phyloP scores from a whole-genome alignment of 2,888 invertebrate species.

The Phortica magna region DNA sequence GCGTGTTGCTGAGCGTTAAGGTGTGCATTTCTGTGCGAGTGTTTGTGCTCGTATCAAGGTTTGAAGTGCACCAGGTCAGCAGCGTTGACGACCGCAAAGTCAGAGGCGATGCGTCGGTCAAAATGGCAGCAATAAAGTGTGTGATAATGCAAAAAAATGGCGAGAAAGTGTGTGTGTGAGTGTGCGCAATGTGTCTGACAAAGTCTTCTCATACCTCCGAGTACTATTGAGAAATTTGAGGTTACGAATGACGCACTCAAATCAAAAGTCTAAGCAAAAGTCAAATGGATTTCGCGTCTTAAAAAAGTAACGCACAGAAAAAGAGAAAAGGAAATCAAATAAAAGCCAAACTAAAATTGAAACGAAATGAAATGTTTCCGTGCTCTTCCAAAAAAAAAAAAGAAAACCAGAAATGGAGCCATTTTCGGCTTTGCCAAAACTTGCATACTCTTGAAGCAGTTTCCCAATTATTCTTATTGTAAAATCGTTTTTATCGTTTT shows the following conservation, averaged over 20 bases:
- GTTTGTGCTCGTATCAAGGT: slow-evolving; percentile 32
- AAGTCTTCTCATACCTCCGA: background rate
- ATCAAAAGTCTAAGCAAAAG: slow-evolving; percentile 8
- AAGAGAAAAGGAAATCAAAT: too few species aligned
- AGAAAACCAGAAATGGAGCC: too few species aligned
- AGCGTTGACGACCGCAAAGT: background rate
- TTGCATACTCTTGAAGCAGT: too few species aligned
- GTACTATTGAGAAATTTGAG: slow-evolving; percentile 50
- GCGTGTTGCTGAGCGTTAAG: background rate
- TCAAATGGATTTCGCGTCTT: background rate
- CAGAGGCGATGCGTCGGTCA: slow-evolving; percentile 14
- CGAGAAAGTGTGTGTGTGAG: slow-evolving; percentile 16
- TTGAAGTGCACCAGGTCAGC: slow-evolving; percentile 39
- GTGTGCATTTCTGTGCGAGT: background rate
- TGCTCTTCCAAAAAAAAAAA: background rate
- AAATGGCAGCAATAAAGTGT: slow-evolving; percentile 56
- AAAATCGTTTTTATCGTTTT: too few species aligned
- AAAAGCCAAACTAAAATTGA: background rate
- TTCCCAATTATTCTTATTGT: too few species aligned
- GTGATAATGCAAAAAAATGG: slow-evolving; percentile 5
- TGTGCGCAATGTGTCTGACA: slow-evolving; percentile 37
- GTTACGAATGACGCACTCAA: slow-evolving; percentile 61
- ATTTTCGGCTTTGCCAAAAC: too few species aligned
- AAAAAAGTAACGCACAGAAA: too few species aligned
- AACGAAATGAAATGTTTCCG: background rate